Evolutionary conservation across 2,888 invertebrate species (phyloP), one percentile per base, ranked within the genome.

Genomic region (Cheilosia impressa): DNA sequence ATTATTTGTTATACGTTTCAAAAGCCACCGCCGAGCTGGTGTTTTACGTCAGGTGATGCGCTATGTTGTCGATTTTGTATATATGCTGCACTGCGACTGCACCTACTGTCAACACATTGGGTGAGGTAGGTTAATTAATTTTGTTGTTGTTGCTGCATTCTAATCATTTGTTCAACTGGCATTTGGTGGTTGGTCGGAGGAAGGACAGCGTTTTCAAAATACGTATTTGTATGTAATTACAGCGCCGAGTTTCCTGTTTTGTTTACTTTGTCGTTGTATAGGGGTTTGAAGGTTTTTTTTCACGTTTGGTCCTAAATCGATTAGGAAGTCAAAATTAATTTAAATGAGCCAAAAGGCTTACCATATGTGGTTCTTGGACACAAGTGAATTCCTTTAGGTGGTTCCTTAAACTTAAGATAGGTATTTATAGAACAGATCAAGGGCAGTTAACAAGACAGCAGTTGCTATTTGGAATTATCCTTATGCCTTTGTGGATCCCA

Each of bases 81-180:
- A 47, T 57, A 7, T 27, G 52, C 31, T 17, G 52, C 52, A 53
- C 63, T 68, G 75, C 85, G 72, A 53, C 68, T 68, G 75, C 85
- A 80, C 76, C 71, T 72, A 85, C 85, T 85, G 85, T 85, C 85
- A 81, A 76, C 85, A 77, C 80, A 58, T 81, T 72, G 47, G 17
- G 60, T 60, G 27, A 58, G 76, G 80, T 76, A 60, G 66, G 58
- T 71, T 80, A 55, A 66, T 84, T 80, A 60, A 55, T 72, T 73
- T 50, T 71, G 72, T 81, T 19, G 58, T 38, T 50, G 4, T 22
- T 22, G 17, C 22, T 65, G 38, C 34, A 22, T 53, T 52, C 52
- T 65, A 41, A 55, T 65, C 38, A 13, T 55, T 50, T 47, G 52
- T 79, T 75, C 53, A 58, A 69, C 68, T 27, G 19, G 38, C 79